Evolutionary conservation across 2,888 invertebrate species (phyloP), one percentile per base, ranked within the genome.

Genomic region (Xanthia togata): DNA sequence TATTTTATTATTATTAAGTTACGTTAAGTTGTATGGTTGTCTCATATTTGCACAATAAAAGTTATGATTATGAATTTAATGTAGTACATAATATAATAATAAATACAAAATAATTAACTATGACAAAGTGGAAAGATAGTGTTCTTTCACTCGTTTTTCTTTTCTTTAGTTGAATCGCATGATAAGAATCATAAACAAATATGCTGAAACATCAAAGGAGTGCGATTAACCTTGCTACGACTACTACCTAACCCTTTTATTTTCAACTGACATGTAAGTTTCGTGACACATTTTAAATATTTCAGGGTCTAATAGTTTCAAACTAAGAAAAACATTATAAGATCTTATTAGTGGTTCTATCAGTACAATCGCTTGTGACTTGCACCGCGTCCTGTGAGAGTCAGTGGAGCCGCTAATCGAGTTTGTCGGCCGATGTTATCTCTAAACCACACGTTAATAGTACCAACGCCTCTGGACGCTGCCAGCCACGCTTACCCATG

Each of bases 371-470:
- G 80, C 89, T 83, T 72, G 11, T 90, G 8, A 68, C 90, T 92
- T 87, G 84, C 23, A 65, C 88, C 92, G 82, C 63, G 68, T 73
- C 31, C 81, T 75, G 82, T 85, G 90, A 90, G 89, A 91, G 91
- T 92, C 94, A 94, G 93, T 95, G 93, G 90, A 91, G 93, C 94
- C 94, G 91, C 95, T 96, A 96, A 96, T 96, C 96, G 96, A 96
- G 96, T 96, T 96, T 95, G 96, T 95, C 96, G 96, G 96, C 86
- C 94, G 96, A 96, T 96, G 93, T 87, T 96, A 96, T 96, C 96
- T 96, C 93, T 91, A 94, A 96, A 94, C 93, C 91, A 91, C 90
- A 92, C 94, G 95, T 95, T 96, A 96, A 96, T 96, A 96, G 95
- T 94, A 93, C 94, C 91, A 88, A 92, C 94, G 93, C 94, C 93